These are phyloP conservation scores for Epizoanthus rinbou DNA, from an alignment of 92 coral and sea anemone species.

Conservation along the genomic window DNA sequence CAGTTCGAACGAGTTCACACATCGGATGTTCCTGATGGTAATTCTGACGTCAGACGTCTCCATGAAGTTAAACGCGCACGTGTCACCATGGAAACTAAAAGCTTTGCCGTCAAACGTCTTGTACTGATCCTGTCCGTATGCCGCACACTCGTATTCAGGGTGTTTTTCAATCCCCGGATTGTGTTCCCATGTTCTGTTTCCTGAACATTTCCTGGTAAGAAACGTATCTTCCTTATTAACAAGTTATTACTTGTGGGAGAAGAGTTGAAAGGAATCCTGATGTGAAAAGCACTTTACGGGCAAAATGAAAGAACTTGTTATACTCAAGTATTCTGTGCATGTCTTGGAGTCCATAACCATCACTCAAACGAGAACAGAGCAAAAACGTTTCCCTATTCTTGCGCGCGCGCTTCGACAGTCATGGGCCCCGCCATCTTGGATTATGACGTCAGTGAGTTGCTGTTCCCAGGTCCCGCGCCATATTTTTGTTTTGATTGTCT, in stretches of 20 bases:
- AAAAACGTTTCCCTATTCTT: no score
- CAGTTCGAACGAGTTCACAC: conserved; percentile 84
- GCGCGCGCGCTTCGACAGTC: no score
- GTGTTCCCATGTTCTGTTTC: conserved; percentile 79
- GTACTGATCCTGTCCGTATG: conserved; percentile 95
- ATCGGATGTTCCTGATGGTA: conserved; percentile 73
- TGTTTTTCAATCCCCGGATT: conserved; percentile 54
- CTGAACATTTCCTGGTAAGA: conserved; percentile 72
- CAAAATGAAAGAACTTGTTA: no score
- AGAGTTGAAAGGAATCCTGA: no score
- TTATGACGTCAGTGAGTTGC: no score
- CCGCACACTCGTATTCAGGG: conserved; percentile 90
- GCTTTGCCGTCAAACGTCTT: conserved; percentile 84
- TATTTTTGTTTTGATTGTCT: no score
- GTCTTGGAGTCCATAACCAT: no score
- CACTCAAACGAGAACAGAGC: no score
- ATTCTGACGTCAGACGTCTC: conserved; percentile 65
- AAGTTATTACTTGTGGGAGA: neutral
- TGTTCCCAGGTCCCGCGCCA: no score
- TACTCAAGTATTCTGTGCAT: no score
- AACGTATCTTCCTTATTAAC: neutral
- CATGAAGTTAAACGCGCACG: conserved; percentile 65
- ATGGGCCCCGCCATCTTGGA: no score
- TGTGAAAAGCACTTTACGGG: no score
- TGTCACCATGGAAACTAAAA: conserved; percentile 54